A percentile compares a stretch with the other conserved stretches of the same genome.
phyloP scores from a whole-genome alignment of 2,888 invertebrate species.

The Phoronis australis region DNA sequence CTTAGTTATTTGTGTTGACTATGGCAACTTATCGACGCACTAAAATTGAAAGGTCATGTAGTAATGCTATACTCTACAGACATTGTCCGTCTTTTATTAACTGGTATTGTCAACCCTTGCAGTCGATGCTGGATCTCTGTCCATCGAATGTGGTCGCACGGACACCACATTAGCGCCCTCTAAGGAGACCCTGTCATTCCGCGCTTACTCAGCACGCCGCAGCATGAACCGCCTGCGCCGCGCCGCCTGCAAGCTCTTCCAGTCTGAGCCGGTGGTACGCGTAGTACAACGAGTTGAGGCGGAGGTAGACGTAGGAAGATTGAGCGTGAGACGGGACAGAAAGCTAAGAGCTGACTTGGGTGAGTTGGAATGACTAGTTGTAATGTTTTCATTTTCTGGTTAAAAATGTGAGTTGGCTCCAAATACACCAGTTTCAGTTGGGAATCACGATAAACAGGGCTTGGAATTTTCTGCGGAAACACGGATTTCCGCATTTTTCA shows the following conservation, averaged over 20 bases:
- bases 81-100: too few relatives aligned
- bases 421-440: too few relatives aligned
- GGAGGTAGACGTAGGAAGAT: constrained; percentile 70
- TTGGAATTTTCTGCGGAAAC: too few relatives aligned
- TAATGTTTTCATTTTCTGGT: too few relatives aligned
- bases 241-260: constrained; percentile 60
- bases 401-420: too few relatives aligned
- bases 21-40: too few relatives aligned
- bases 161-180: constrained; percentile 39
- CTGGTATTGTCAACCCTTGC: constrained; percentile 5
- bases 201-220: constrained; percentile 46
- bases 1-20: too few relatives aligned
- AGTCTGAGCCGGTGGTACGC: constrained; percentile 60
- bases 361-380: too few relatives aligned
- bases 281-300: constrained; percentile 66
- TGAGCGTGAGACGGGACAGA: constrained; percentile 70
- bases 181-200: constrained; percentile 50
- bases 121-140: constrained; percentile 44
- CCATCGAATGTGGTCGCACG: constrained; percentile 18
- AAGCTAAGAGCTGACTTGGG: constrained; percentile 77
- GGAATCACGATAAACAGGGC: too few relatives aligned
- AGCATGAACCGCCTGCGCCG: constrained; percentile 49
- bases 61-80: too few relatives aligned
- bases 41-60: too few relatives aligned
- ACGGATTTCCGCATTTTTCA: too few relatives aligned